Base-by-base conservation (phyloP, 2,888 invertebrate species). In the Ryuthela nishihirai region DNA sequence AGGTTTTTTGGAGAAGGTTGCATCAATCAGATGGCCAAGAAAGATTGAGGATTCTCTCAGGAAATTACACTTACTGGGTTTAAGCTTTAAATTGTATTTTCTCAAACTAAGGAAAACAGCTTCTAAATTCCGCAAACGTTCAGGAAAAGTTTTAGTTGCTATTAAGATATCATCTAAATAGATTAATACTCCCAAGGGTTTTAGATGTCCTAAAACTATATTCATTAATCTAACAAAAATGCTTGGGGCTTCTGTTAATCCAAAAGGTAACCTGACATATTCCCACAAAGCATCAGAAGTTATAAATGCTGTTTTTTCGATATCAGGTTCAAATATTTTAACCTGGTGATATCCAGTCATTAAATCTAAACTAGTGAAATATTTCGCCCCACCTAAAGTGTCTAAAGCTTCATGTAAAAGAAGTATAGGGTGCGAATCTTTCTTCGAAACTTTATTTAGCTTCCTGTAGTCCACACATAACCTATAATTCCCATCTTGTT, bases 131-230 rank as follows among this genome's bases (percentile, higher is more conserved):
- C 21, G 5, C 2, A 55, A n/a, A 29, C 44, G 43, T 29, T 48
- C 32, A 4, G 40, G 20, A 24, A 46, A 15, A n/a, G n/a, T n/a
- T 15, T 32, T 17, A 0, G 29, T 23, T 4, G 41, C 40, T 2
- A 43, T 48, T 10, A 48, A 20, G 10, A 49, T 49, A 15, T 43
- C 48, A 18, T 55, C 43, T n/a, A 49, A 7, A 20, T 49, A 49
- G 3, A 21, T 25, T n/a, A 26, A 12, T 1, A 35, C 26, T 9
- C n/a, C 4, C 21, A 21, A 32, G 2, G 3, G 23, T 3, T 2
- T 34, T 7, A 36, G 10, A 12, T n/a, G 21, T 25, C 18, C 18
- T 15, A 38, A 43, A 4, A 43, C 26, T 9, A 40, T 12, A n/a
- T 15, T 0, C 52, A 52, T 43, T 12, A 44, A 20, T 0, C 43